Evolutionary conservation across 2,888 invertebrate species (phyloP).

Genomic region (Stenurella melanura): DNA sequence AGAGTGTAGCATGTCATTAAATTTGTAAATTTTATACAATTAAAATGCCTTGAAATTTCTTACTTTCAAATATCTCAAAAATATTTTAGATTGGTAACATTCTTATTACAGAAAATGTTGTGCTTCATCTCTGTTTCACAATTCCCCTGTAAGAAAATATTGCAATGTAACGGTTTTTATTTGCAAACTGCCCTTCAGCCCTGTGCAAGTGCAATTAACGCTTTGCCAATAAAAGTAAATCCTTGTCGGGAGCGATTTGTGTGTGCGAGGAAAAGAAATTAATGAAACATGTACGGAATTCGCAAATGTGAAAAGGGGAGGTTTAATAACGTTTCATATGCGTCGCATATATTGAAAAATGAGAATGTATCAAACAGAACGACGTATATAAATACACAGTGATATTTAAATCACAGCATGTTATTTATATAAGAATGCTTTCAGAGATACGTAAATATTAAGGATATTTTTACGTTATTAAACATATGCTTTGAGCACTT

Average conservation of each 20-base stretch:
- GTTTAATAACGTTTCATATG: constrained; percentile 34
- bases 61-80: not conserved
- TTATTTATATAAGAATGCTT: not conserved
- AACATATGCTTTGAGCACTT: not conserved
- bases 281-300: constrained; percentile 44
- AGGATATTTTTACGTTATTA: not conserved
- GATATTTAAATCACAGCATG: constrained; percentile 32
- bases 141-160: not conserved
- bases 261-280: constrained; percentile 36
- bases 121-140: not conserved
- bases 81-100: not conserved
- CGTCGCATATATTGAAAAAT: constrained; percentile 40
- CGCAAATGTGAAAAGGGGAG: constrained; percentile 37
- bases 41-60: not conserved
- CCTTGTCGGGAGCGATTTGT: constrained; percentile 29
- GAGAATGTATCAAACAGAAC: constrained; percentile 14
- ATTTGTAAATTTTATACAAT: not conserved
- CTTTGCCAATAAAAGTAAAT: constrained; percentile 41
- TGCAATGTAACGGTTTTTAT: constrained; percentile 24
- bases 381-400: constrained; percentile 19
- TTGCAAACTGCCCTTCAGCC: constrained; percentile 33
- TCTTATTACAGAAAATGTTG: not conserved
- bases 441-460: not conserved
- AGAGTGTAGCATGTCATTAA: not conserved
- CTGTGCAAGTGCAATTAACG: constrained; percentile 43